A percentile compares a stretch with the other conserved stretches of the same genome.
phyloP scores from a whole-genome alignment of 2,888 invertebrate species.

The Xanthia icteritia region DNA sequence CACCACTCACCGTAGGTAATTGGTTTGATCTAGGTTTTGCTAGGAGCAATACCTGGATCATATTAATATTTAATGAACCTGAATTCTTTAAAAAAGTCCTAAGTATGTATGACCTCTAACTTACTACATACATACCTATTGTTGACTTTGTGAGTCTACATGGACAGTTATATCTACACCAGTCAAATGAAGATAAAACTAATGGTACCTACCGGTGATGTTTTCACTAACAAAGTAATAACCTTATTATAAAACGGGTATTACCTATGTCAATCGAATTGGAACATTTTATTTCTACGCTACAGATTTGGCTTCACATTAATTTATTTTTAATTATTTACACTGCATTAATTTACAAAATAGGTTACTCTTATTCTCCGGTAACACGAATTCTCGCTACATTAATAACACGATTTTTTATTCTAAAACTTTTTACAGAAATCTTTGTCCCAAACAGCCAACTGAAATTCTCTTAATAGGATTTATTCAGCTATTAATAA shows the following conservation, averaged over 20 bases:
- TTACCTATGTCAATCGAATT: conserved; percentile 46
- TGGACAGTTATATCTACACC: conserved; percentile 39
- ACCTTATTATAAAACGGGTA: conserved; percentile 35
- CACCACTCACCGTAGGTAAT: not conserved
- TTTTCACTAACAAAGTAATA: conserved; percentile 32
- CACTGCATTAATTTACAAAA: conserved; percentile 67
- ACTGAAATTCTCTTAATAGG: conserved; percentile 43
- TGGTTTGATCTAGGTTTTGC: not conserved
- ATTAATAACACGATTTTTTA: conserved; percentile 46
- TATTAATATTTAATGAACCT: conserved; percentile 9
- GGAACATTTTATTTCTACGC: conserved; percentile 55
- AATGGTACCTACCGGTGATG: conserved; percentile 6
- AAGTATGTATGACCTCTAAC: not conserved
- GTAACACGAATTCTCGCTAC: conserved; percentile 63
- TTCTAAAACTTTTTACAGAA: conserved; percentile 57
- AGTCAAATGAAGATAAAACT: conserved; percentile 21
- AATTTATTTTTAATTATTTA: conserved; percentile 61
- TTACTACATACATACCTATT: not conserved
- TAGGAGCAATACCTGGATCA: not conserved
- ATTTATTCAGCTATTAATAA: conserved; percentile 22
- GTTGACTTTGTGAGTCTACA: conserved; percentile 25
- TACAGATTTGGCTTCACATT: conserved; percentile 63
- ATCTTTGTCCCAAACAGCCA: conserved; percentile 35
- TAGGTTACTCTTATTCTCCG: conserved; percentile 57
- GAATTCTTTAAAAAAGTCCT: conserved; percentile 13